These are phyloP conservation scores for Hippasteria phrygiana DNA, from an alignment of 53 echinoderm and acorn worm genomes.

Conservation along the genomic window DNA sequence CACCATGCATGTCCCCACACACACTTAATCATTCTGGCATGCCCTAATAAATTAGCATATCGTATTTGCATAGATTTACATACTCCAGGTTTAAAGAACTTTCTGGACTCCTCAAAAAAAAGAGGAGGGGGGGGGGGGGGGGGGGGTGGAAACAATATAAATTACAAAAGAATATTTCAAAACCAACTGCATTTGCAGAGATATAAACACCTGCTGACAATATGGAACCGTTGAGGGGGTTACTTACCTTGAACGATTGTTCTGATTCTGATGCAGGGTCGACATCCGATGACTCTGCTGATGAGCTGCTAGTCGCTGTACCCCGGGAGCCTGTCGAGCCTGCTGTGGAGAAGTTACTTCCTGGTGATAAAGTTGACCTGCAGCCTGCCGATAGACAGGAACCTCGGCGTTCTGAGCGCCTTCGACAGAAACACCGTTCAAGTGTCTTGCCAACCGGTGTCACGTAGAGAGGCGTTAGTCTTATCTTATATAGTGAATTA, in stretches of 20 bases:
- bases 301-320: neutral
- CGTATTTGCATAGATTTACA: too few relatives aligned
- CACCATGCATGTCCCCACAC: too few relatives aligned
- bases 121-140: too few relatives aligned
- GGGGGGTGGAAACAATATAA: too few relatives aligned
- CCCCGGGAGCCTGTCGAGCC: neutral
- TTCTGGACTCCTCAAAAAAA: too few relatives aligned
- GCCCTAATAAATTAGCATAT: too few relatives aligned
- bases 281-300: neutral
- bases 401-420: slow-evolving; percentile 1
- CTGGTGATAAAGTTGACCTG: neutral
- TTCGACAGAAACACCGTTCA: neutral
- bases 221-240: neutral
- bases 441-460: neutral
- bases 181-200: too few relatives aligned
- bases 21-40: too few relatives aligned
- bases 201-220: too few relatives aligned
- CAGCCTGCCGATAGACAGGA: neutral
- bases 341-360: neutral
- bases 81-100: too few relatives aligned
- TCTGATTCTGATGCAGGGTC: slow-evolving; percentile 12
- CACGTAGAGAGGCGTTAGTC: neutral
- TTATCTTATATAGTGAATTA: neutral
- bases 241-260: neutral
- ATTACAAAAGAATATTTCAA: too few relatives aligned